Base-by-base conservation (phyloP, 1,140 invertebrate genomes). In the Scaptomyza graminum region DNA sequence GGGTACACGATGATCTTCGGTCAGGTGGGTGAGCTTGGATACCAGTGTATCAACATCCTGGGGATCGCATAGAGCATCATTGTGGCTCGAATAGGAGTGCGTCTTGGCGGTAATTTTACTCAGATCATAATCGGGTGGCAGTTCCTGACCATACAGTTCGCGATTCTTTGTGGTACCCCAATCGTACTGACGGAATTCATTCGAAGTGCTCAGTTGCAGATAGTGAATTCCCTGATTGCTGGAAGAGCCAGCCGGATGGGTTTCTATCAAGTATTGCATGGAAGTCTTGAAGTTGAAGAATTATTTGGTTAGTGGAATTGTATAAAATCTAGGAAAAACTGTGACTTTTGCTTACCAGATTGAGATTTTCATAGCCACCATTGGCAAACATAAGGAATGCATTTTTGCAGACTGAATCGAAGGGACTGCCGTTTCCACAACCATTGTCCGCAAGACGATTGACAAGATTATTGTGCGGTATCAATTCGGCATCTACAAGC, bases 51-150 rank as follows among this genome's bases (percentile, higher is more conserved):
- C 39, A 0, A 96, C 93, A 80, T 96, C 95, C 92, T 94, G 74
- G 44, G 93, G 92, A 92, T 82, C 91, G 5, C 93, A 92, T 6
- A 94, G 68, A 8, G 87, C 91, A 82, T 96, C 95, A 57, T 93
- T 93, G 13, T 92, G 57, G 28, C 93, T 93, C 78, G 94, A 95
- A 76, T 95, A 93, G 1, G 95, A 82, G 44, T 93, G 92, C 0
- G 94, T 92, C 9, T 95, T 95, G 1, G 93, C 93, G 5, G 92
- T 94, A 22, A 96, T 93, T 64, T 93, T 93, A 18, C 90, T 91
- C 16, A 95, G 73, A 70, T 94, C 92, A 71, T 95, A 95, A 11
- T 88, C 83, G 7, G 94, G 94, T 4, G 94, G 93, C 22, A 55
- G 75, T 0, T 76, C 34, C 55, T 88, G 90, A 13, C 91, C 91